A percentile compares a stretch with the other conserved stretches of the same genome.
These are phyloP conservation scores for Colius striatus DNA, from an alignment of 2,113 vertebrate species.

Conservation along the genomic window DNA sequence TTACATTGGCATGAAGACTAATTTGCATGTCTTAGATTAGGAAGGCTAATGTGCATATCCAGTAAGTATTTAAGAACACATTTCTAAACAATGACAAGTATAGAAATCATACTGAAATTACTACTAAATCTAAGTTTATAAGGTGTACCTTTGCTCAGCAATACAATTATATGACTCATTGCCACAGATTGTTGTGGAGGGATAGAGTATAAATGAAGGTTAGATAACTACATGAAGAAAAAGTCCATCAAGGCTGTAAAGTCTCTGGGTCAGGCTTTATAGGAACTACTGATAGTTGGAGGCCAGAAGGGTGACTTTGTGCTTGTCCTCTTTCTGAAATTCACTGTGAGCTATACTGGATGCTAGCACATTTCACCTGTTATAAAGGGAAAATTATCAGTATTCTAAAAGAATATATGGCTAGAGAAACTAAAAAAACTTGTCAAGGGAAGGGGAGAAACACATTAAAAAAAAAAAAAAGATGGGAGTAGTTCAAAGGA, in stretches of 20 bases:
- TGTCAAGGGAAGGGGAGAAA: not conserved
- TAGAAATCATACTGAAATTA: not conserved
- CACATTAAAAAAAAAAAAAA: not conserved
- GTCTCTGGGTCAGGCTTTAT: not conserved
- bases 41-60: slow-evolving; percentile 7
- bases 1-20: slow-evolving; percentile 4
- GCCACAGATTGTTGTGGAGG: not conserved
- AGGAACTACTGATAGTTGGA: not conserved
- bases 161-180: not conserved
- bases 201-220: not conserved
- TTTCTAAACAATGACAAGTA: not conserved
- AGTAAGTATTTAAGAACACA: slow-evolving; percentile 2
- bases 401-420: not conserved
- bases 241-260: not conserved
- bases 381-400: not conserved
- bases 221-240: not conserved
- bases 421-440: not conserved
- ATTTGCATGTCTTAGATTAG: slow-evolving; percentile 26
- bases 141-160: not conserved
- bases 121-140: not conserved
- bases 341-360: not conserved
- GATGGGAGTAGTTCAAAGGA: not conserved
- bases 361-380: not conserved
- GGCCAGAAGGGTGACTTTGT: not conserved
- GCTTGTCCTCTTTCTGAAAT: not conserved